phyloP scores from a whole-genome alignment of 2,888 invertebrate genomes.

The Andricus quercusramuli region DNA sequence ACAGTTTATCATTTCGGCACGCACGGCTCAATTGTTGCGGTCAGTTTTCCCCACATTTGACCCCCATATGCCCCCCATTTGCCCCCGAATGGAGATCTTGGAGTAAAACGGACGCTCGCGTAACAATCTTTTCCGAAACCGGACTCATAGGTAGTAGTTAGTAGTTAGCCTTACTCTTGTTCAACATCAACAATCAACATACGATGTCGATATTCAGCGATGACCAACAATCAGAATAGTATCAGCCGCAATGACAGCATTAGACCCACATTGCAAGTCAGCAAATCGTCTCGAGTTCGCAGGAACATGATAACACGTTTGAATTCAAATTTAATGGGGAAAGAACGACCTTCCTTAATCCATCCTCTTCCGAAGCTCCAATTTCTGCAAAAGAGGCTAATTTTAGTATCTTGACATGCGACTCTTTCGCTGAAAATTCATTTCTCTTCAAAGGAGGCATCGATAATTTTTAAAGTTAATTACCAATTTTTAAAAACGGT shows the following conservation, averaged over 20 bases:
- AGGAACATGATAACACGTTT: constrained; percentile 17
- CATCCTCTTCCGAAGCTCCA: constrained; percentile 33
- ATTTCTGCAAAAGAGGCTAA: constrained; percentile 32
- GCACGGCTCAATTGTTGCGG: constrained; percentile 54
- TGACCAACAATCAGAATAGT: neutral
- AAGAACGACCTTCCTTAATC: constrained; percentile 35
- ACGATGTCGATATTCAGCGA: neutral
- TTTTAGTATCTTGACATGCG: constrained; percentile 11
- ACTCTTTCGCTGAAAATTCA: neutral
- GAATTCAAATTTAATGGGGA: constrained; percentile 21
- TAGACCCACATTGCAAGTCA: constrained; percentile 8
- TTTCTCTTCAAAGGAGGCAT: neutral
- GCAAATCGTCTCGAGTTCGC: constrained; percentile 19
- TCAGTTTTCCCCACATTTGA: constrained; percentile 41
- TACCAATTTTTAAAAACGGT: neutral
- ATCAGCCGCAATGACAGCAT: constrained; percentile 5
- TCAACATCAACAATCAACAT: neutral
- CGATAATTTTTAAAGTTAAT: neutral
- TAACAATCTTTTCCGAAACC: constrained; percentile 28
- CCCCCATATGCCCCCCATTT: constrained; percentile 24
- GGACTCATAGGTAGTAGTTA: neutral
- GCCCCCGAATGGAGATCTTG: neutral
- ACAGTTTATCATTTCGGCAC: constrained; percentile 60
- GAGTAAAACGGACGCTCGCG: constrained; percentile 5
- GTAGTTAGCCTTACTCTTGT: neutral